These are phyloP conservation scores for Excalfactoria chinensis DNA, from an alignment of 2,113 vertebrate genomes.

Conservation along the genomic window DNA sequence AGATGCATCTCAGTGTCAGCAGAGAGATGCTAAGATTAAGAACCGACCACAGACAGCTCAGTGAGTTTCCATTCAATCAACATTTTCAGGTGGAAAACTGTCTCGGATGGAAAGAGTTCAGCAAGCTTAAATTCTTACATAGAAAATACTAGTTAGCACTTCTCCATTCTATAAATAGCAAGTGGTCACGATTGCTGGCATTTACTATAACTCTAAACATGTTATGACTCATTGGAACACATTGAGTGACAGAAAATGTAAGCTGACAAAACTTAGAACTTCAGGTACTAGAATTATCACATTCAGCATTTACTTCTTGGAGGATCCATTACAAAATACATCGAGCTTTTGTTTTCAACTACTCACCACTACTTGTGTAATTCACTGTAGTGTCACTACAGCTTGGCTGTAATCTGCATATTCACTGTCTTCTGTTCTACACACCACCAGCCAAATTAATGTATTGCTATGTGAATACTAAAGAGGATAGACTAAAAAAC, in stretches of 20 bases:
- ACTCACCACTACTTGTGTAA: not conserved
- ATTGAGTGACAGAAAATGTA: not conserved
- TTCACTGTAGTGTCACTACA: not conserved
- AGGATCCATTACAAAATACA: not conserved
- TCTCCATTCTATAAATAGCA: conserved; percentile 5
- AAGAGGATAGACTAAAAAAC: not conserved
- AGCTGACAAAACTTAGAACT: not conserved
- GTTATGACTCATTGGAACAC: not conserved
- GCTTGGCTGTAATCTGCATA: not conserved
- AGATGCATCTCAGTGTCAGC: not conserved
- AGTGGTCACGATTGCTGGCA: not conserved
- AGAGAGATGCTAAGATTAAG: not conserved
- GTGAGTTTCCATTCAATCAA: not conserved
- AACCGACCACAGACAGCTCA: not conserved
- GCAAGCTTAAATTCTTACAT: not conserved
- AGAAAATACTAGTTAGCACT: not conserved
- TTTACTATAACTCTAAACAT: not conserved
- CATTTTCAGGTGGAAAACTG: conserved; percentile 27
- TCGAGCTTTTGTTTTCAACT: not conserved
- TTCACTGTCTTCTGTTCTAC: not conserved
- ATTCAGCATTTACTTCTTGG: not conserved
- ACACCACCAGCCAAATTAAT: not conserved
- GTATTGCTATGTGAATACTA: not conserved
- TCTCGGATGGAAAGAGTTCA: conserved; percentile 1
- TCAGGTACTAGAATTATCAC: not conserved